A percentile compares a stretch with the other conserved stretches of the same genome.
phyloP scores from a whole-genome alignment of 1,140 invertebrate genomes.

The Halotydeus destructor region DNA sequence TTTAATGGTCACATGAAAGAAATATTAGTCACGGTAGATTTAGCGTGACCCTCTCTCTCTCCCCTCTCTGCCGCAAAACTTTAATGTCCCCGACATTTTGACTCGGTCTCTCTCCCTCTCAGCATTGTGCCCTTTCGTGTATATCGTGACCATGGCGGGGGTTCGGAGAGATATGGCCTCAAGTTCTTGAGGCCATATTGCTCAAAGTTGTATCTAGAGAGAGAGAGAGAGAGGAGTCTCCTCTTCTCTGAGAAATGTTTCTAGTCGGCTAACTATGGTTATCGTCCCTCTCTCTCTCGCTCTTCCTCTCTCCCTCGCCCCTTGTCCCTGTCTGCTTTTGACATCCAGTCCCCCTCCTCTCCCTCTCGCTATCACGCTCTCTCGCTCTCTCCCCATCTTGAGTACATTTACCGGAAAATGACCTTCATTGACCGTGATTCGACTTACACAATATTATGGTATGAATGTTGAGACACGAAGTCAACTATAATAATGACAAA shows the following conservation, averaged over 20 bases:
- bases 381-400: not conserved
- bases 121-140: no score
- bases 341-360: no score
- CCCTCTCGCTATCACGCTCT: no score
- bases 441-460: not conserved
- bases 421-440: not conserved
- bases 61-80: no score
- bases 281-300: constrained; percentile 2
- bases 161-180: no score
- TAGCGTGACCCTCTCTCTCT: no score
- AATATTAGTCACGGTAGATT: no score
- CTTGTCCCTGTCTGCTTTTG: no score
- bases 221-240: not conserved
- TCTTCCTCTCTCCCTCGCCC: constrained; percentile 1
- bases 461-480: constrained; percentile 10
- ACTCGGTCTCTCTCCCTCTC: not conserved
- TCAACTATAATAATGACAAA: constrained; percentile 14
- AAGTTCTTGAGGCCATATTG: no score
- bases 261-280: not conserved
- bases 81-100: no score
- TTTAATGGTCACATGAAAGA: no score
- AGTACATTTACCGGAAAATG: not conserved
- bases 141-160: not conserved
- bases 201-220: not conserved
- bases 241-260: no score